phyloP scores from a whole-genome alignment of 2,888 invertebrate species.

The Mesoligia furuncula region DNA sequence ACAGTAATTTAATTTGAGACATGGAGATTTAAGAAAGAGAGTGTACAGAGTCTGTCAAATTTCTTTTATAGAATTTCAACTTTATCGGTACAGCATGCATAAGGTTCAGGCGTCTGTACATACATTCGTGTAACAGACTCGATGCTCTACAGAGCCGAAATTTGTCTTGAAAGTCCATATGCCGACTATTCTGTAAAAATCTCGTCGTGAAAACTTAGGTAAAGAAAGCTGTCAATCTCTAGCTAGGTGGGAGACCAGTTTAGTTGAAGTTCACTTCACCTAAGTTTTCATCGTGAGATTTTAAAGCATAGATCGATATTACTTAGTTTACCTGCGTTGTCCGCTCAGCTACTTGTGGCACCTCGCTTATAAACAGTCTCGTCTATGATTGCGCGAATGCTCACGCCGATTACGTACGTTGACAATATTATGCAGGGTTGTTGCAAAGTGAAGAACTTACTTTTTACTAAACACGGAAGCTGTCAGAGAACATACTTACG shows the following conservation, averaged over 20 bases:
- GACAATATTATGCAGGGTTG: constrained; percentile 38
- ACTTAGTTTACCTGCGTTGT: neutral
- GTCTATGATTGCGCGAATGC: constrained; percentile 52
- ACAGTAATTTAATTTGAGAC: neutral
- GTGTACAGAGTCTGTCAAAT: no score
- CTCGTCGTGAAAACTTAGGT: neutral
- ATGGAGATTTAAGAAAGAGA: neutral
- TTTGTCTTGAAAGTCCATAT: neutral
- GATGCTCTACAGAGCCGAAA: neutral
- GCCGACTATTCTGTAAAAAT: neutral
- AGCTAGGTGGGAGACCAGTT: neutral
- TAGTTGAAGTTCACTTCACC: neutral
- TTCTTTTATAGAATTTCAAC: no score
- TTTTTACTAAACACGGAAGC: constrained; percentile 41
- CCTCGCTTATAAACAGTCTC: constrained; percentile 30
- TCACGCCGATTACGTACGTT: constrained; percentile 50
- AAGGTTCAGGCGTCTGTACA: no score
- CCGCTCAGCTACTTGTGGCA: constrained; percentile 21
- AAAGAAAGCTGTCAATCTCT: neutral
- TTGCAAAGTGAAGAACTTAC: constrained; percentile 19
- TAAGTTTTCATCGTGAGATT: neutral
- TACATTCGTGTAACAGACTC: neutral
- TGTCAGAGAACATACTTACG: neutral
- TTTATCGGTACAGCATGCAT: no score
- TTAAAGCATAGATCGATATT: neutral